Evolutionary conservation across 2,888 invertebrate species (phyloP).

Genomic region (Boloria euphrosyne): DNA sequence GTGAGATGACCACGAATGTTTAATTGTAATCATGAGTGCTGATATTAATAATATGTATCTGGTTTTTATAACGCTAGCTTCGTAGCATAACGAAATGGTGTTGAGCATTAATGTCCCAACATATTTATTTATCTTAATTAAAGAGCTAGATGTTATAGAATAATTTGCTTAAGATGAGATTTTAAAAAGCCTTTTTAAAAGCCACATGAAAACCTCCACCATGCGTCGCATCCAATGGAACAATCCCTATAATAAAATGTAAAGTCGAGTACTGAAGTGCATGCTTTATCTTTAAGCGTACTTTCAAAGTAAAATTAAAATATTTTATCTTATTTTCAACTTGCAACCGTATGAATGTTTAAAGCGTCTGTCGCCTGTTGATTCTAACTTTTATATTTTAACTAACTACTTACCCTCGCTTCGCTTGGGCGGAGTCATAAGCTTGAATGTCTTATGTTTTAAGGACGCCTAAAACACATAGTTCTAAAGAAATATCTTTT

Average conservation of each 20-base stretch:
- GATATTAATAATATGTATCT: too few species aligned
- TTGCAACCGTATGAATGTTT: neutral
- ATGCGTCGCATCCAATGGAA: conserved; percentile 21
- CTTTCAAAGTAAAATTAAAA: conserved; percentile 25
- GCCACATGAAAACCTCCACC: conserved; percentile 16
- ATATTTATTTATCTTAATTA: too few species aligned
- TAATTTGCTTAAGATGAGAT: neutral
- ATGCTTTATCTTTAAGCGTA: conserved; percentile 14
- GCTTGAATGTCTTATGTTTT: too few species aligned
- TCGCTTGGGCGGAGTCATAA: too few species aligned
- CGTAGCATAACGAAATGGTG: too few species aligned
- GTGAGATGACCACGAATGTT: too few species aligned
- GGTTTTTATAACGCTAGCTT: too few species aligned
- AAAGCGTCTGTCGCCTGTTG: conserved; percentile 1
- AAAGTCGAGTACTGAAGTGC: conserved; percentile 25
- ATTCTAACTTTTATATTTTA: neutral
- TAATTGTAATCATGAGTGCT: too few species aligned
- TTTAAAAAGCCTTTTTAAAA: conserved; percentile 3
- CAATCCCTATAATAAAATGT: conserved; percentile 23
- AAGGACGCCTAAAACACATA: too few species aligned
- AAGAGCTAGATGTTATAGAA: too few species aligned
- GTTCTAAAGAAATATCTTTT: too few species aligned
- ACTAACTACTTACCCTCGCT: neutral
- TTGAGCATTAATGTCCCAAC: too few species aligned
- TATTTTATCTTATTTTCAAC: conserved; percentile 18